A percentile compares a stretch with the other conserved stretches of the same genome.
phyloP scores from a whole-genome alignment of 2,888 invertebrate genomes.

The Ophion slaviceki region DNA sequence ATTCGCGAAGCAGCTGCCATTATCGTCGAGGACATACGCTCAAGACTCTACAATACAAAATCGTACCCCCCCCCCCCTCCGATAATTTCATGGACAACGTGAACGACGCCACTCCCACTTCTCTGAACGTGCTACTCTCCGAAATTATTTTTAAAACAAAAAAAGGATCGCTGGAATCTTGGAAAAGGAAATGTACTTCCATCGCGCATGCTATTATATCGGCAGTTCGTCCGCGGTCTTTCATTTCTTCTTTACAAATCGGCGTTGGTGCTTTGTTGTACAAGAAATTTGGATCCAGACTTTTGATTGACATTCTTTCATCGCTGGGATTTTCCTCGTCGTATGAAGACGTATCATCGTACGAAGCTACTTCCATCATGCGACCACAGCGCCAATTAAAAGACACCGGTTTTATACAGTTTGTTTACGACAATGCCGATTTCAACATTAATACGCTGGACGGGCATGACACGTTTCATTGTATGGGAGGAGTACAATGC shows the following conservation, averaged over 20 bases:
- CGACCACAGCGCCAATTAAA: background rate
- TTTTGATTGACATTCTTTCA: slow-evolving; percentile 32
- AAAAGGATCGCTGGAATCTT: slow-evolving; percentile 50
- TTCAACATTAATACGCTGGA: slow-evolving; percentile 28
- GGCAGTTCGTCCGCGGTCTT: slow-evolving; percentile 62
- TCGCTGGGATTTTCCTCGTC: slow-evolving; percentile 72
- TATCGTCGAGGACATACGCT: slow-evolving; percentile 59
- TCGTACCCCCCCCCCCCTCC: slow-evolving; percentile 36
- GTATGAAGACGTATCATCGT: slow-evolving; percentile 67
- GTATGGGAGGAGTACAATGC: slow-evolving; percentile 41
- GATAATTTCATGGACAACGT: slow-evolving; percentile 49
- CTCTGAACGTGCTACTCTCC: slow-evolving; percentile 24
- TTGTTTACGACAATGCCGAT: slow-evolving; percentile 29
- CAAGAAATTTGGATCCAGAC: slow-evolving; percentile 15
- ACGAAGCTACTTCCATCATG: slow-evolving; percentile 1
- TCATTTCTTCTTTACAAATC: slow-evolving; percentile 46
- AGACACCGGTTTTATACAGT: slow-evolving; percentile 15
- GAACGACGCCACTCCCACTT: slow-evolving; percentile 25
- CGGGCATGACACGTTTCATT: slow-evolving; percentile 35
- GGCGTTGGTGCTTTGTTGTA: slow-evolving; percentile 21
- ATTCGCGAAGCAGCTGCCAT: slow-evolving; percentile 48
- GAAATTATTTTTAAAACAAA: slow-evolving; percentile 51
- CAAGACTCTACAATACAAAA: slow-evolving; percentile 53
- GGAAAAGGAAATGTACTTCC: slow-evolving; percentile 27
- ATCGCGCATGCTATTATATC: slow-evolving; percentile 61